A percentile compares a stretch with the other conserved stretches of the same genome.
These are phyloP conservation scores for Macropis europaea DNA, from an alignment of 2,888 invertebrate species.

Conservation along the genomic window DNA sequence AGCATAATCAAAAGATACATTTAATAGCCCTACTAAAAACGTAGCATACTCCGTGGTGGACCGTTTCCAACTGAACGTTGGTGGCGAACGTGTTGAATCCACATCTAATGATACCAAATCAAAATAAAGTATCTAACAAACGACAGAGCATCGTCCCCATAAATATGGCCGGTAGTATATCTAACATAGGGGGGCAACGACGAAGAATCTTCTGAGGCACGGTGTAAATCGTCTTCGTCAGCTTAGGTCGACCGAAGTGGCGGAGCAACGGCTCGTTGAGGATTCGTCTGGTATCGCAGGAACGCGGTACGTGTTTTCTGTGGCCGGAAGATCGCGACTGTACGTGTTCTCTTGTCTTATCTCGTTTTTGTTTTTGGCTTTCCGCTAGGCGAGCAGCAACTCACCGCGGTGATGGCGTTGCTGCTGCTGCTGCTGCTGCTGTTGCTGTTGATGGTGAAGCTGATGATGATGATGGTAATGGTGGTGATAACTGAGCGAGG, in stretches of 20 bases:
- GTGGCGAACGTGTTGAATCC: no score
- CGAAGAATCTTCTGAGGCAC: not conserved
- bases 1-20: no score
- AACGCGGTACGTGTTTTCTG: conserved; percentile 10
- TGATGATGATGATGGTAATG: conserved; percentile 63
- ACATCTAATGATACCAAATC: no score
- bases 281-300: conserved; percentile 19
- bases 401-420: conserved; percentile 81
- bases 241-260: conserved; percentile 26
- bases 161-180: no score
- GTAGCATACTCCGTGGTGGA: no score
- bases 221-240: conserved; percentile 56
- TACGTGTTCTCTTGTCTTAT: conserved; percentile 34
- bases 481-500: conserved; percentile 58
- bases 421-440: conserved; percentile 78
- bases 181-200: not conserved
- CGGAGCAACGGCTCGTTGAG: conserved; percentile 2
- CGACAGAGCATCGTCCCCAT: no score
- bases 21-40: no score
- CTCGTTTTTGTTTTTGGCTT: conserved; percentile 69
- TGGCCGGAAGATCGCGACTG: conserved; percentile 32
- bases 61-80: no score
- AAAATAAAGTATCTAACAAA: no score
- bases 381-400: conserved; percentile 81
- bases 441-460: conserved; percentile 79